These are phyloP conservation scores for Fistularia commersonii DNA, from an alignment of 2,797 vertebrate species.

Conservation along the genomic window DNA sequence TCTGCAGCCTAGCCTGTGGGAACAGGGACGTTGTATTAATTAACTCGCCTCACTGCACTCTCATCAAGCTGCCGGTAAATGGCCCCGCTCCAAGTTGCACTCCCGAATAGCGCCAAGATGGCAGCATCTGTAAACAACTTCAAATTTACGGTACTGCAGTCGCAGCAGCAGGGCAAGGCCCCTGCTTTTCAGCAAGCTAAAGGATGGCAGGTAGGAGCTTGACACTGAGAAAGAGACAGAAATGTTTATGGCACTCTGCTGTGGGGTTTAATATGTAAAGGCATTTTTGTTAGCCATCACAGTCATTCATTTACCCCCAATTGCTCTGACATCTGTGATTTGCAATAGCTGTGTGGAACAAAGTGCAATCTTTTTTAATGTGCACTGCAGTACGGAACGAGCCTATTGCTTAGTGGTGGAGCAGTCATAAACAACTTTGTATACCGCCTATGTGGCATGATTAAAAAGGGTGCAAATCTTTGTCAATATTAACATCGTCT, in stretches of 20 bases:
- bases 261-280: constrained; percentile 56
- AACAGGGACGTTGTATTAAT: constrained; percentile 73
- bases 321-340: constrained; percentile 27
- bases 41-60: constrained; percentile 72
- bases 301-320: constrained; percentile 30
- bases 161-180: constrained; percentile 34
- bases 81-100: constrained; percentile 64
- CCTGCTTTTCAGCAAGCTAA: constrained; percentile 26
- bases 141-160: constrained; percentile 62
- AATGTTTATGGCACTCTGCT: constrained; percentile 14
- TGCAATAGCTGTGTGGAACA: constrained; percentile 28
- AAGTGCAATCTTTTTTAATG: constrained; percentile 48
- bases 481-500: constrained; percentile 58
- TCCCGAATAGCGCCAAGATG: constrained; percentile 64
- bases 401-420: constrained; percentile 24
- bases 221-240: constrained; percentile 3
- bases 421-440: constrained; percentile 47
- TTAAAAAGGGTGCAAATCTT: constrained; percentile 58
- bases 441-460: constrained; percentile 43
- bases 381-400: constrained; percentile 22
- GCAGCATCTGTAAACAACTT: constrained; percentile 68
- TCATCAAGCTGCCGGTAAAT: constrained; percentile 73
- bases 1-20: constrained; percentile 55
- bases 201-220: constrained; percentile 27
- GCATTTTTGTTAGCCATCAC: constrained; percentile 17